A percentile compares a stretch with the other conserved stretches of the same genome.
Conservation (phyloP, 2,797 vertebrate genomes). For the Enoplosus armatus region DNA sequence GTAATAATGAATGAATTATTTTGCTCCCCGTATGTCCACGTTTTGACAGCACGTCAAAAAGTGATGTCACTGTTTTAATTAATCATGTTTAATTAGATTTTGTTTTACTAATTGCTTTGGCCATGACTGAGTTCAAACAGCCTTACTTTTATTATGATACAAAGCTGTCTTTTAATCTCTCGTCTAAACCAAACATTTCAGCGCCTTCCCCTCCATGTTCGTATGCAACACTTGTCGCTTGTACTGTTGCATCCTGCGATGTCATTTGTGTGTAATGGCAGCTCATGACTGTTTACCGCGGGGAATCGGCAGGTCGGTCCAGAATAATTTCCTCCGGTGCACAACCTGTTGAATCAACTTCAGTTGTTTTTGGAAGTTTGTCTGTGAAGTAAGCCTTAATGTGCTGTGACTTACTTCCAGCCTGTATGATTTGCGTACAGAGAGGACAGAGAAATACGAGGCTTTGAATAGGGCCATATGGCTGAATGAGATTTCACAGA, state of each 20-base stretch:
- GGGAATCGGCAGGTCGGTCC: conserved; percentile 41
- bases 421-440: conserved; percentile 37
- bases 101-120: background rate
- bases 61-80: background rate
- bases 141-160: background rate
- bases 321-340: conserved; percentile 19
- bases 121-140: conserved; percentile 6
- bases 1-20: background rate
- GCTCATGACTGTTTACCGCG: conserved; percentile 45
- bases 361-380: conserved; percentile 53
- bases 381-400: conserved; percentile 34
- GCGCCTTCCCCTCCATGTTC: conserved; percentile 60
- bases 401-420: conserved; percentile 30
- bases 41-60: background rate
- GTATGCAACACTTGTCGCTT: conserved; percentile 57
- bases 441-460: conserved; percentile 36
- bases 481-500: conserved; percentile 65
- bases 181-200: conserved; percentile 19
- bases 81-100: background rate
- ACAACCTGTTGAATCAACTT: conserved; percentile 70
- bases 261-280: conserved; percentile 59
- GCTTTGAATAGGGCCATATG: conserved; percentile 56
- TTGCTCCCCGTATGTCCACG: background rate
- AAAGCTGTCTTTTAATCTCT: conserved; percentile 26
- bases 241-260: conserved; percentile 48